phyloP scores from a whole-genome alignment of 1,140 invertebrate genomes.

The Ladona fulva region DNA sequence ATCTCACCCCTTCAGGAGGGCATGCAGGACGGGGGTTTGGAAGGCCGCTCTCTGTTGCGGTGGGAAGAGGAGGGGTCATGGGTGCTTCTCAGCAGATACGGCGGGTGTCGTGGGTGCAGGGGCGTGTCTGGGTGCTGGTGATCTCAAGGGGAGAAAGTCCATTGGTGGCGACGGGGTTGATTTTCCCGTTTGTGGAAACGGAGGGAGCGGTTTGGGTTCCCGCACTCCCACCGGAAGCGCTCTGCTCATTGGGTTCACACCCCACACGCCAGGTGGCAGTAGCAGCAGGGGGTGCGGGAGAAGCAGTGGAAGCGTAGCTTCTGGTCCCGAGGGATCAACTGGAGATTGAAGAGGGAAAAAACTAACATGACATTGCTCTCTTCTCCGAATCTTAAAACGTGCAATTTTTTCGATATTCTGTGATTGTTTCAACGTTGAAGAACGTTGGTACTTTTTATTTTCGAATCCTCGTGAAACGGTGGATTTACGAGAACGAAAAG shows the following conservation, averaged over 20 bases:
- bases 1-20: conserved; percentile 58
- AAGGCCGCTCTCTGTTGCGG: neutral
- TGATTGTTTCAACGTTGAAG: too few species aligned
- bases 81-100: neutral
- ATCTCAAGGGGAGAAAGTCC: neutral
- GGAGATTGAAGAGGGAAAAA: neutral
- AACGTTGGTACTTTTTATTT: too few species aligned
- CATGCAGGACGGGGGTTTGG: neutral
- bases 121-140: neutral
- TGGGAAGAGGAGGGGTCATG: neutral
- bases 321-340: neutral
- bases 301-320: neutral
- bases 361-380: too few species aligned
- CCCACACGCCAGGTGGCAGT: neutral
- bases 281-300: neutral
- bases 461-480: too few species aligned
- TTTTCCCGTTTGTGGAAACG: neutral
- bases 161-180: neutral
- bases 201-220: neutral
- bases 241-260: neutral
- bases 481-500: too few species aligned
- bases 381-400: too few species aligned
- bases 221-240: neutral
- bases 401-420: too few species aligned
- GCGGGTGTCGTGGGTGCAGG: neutral